These are phyloP conservation scores for Stratiolaelaps scimitus DNA, from an alignment of 1,140 invertebrate genomes.

Conservation along the genomic window DNA sequence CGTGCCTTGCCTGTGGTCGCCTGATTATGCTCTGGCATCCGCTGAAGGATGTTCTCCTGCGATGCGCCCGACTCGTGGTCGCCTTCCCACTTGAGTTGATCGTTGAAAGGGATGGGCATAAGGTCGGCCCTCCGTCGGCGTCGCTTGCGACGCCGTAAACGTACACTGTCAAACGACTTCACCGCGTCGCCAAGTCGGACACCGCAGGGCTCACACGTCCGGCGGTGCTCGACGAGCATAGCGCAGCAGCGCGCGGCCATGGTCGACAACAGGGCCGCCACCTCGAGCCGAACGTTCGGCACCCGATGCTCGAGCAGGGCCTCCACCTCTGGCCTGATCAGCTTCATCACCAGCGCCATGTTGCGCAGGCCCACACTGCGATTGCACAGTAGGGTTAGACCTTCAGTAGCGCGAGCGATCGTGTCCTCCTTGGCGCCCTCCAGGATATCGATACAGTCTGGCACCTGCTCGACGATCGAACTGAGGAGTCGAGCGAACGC, in stretches of 20 bases:
- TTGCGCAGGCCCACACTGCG: conserved; percentile 3
- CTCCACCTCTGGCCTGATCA: neutral
- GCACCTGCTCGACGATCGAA: conserved; percentile 18
- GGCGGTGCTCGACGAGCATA: neutral
- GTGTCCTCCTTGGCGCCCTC: neutral
- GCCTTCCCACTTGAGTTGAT: neutral
- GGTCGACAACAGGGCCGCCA: neutral
- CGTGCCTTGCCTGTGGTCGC: no score
- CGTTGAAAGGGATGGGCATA: neutral
- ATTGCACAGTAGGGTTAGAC: neutral
- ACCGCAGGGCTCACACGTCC: conserved; percentile 11
- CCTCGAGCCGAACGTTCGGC: conserved; percentile 9
- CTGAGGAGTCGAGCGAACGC: conserved; percentile 5
- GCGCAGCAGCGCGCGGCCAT: neutral
- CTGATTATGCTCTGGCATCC: no score
- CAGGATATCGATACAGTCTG: neutral
- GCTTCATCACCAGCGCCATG: conserved; percentile 15
- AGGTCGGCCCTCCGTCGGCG: neutral
- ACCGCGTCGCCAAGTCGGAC: neutral
- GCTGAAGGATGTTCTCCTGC: neutral
- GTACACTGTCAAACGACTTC: neutral
- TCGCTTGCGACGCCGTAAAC: neutral
- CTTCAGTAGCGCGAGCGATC: conserved; percentile 11
- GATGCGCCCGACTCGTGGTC: neutral
- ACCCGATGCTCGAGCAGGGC: neutral